Evolutionary conservation across 1,140 invertebrate species (phyloP).

Genomic region (Formica selysi): DNA sequence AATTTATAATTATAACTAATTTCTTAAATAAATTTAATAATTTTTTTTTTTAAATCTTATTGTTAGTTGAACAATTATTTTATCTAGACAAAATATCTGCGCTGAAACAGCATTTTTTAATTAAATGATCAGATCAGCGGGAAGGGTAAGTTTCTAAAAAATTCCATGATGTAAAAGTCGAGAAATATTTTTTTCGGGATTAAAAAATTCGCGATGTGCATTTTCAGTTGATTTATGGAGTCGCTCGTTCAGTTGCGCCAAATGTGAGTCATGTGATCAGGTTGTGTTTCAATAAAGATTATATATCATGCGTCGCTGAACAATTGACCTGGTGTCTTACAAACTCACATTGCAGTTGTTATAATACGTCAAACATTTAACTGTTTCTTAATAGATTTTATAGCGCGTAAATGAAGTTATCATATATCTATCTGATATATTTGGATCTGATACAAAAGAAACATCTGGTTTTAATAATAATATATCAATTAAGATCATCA

Average conservation of each 20-base stretch:
- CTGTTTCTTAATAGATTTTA: not conserved
- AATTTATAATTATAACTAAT: too few species aligned
- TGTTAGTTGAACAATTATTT: too few species aligned
- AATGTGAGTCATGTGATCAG: constrained; percentile 1
- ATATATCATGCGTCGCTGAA: constrained; percentile 20
- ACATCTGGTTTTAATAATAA: not conserved
- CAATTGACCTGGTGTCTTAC: constrained; percentile 33
- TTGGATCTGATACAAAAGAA: too few species aligned
- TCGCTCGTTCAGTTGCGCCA: not conserved
- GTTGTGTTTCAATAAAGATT: constrained; percentile 25
- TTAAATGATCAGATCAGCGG: too few species aligned
- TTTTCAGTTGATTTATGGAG: not conserved
- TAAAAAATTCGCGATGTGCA: not conserved
- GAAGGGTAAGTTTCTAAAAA: too few species aligned
- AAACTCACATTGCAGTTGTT: not conserved
- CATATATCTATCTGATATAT: not conserved
- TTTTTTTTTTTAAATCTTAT: too few species aligned
- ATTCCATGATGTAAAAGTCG: not conserved
- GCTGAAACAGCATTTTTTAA: too few species aligned
- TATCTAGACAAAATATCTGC: too few species aligned
- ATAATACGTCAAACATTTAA: not conserved
- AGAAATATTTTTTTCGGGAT: not conserved
- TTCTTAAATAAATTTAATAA: too few species aligned
- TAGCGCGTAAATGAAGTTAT: not conserved
- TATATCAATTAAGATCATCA: not conserved